Percentiles rank a stretch among this genome's conserved stretches.
Conservation (phyloP, 2,797 vertebrate genomes). For the Zenarchopterus dispar region DNA sequence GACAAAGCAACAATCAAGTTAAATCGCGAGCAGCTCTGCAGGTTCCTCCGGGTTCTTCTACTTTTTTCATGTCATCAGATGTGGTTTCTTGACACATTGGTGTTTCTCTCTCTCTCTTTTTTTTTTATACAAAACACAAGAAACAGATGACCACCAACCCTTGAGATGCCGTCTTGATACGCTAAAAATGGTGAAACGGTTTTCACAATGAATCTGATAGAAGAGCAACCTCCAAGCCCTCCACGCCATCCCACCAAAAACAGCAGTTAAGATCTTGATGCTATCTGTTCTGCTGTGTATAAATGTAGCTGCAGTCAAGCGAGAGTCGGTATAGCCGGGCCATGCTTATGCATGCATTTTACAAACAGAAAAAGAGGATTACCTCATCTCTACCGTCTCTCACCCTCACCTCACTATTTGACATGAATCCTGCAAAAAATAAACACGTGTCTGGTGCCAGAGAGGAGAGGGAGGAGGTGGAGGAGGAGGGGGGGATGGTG, state of each 20-base stretch:
- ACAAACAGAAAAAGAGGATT: slow-evolving; percentile 77
- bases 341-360: slow-evolving; percentile 55
- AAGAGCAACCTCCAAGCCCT: slow-evolving; percentile 57
- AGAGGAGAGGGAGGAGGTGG: slow-evolving; percentile 4
- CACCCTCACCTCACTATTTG: slow-evolving; percentile 70
- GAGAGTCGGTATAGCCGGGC: slow-evolving; percentile 67
- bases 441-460: slow-evolving; percentile 56
- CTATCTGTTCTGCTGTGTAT: slow-evolving; percentile 46
- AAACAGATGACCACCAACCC: slow-evolving; percentile 54
- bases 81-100: slow-evolving; percentile 15
- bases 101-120: slow-evolving; percentile 24
- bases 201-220: slow-evolving; percentile 77
- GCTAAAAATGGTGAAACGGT: slow-evolving; percentile 80
- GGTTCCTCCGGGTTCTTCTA: slow-evolving; percentile 56
- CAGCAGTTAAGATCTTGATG: slow-evolving; percentile 57
- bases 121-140: slow-evolving; percentile 46
- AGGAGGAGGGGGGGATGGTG: slow-evolving; percentile 24
- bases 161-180: slow-evolving; percentile 72
- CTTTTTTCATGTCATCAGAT: slow-evolving; percentile 47
- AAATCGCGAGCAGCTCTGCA: slow-evolving; percentile 58
- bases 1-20: slow-evolving; percentile 60
- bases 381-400: slow-evolving; percentile 65
- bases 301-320: slow-evolving; percentile 36
- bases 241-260: slow-evolving; percentile 49
- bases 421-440: slow-evolving; percentile 73